phyloP scores from a whole-genome alignment of 2,797 vertebrate species.

The Semotilus atromaculatus region DNA sequence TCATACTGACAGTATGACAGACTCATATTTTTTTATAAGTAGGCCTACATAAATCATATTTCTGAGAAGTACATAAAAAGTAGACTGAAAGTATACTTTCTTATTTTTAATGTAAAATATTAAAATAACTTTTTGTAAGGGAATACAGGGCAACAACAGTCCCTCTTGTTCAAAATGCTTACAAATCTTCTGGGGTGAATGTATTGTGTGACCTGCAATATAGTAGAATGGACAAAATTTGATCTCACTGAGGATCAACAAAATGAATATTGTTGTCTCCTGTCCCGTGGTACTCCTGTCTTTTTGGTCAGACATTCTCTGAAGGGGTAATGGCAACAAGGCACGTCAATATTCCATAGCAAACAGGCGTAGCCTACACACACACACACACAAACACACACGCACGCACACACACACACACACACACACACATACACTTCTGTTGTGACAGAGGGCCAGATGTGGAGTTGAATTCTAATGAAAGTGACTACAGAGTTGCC shows the following conservation, averaged over 20 bases:
- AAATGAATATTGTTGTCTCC: conserved; percentile 3
- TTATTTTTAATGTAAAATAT: no score
- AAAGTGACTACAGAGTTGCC: conserved; percentile 32
- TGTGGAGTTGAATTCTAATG: conserved; percentile 35
- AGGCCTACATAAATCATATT: no score
- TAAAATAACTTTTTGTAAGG: not conserved
- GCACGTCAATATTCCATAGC: conserved; percentile 24
- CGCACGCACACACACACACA: not conserved
- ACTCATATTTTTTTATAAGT: no score
- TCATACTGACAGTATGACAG: no score
- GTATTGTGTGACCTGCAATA: conserved; percentile 14
- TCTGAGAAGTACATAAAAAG: no score
- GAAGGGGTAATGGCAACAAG: conserved; percentile 20
- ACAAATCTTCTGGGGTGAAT: not conserved
- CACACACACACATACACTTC: not conserved
- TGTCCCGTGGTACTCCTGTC: not conserved
- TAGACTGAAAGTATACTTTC: no score
- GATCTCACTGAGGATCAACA: not conserved
- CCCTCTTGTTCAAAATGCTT: not conserved
- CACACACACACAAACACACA: no score
- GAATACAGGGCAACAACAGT: not conserved
- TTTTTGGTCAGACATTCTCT: not conserved
- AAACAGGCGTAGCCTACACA: not conserved
- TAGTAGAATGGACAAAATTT: not conserved
- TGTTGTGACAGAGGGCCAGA: conserved; percentile 19